phyloP scores from a whole-genome alignment of 2,888 invertebrate genomes.

The Lasioglossum vierecki region DNA sequence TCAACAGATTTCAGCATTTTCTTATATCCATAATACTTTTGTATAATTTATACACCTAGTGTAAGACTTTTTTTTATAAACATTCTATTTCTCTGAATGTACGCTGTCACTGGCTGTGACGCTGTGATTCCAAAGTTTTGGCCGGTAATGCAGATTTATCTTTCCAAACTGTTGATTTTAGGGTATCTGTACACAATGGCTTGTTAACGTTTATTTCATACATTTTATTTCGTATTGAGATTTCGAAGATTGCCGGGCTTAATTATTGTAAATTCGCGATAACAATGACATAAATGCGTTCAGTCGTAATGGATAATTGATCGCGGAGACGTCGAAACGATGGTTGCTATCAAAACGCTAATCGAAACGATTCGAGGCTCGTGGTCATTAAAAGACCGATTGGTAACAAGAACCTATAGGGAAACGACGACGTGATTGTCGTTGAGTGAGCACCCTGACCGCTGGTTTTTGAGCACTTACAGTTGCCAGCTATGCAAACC shows the following conservation, averaged over 20 bases:
- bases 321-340: not conserved
- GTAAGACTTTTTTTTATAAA: too few species aligned
- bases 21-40: too few species aligned
- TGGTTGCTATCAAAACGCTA: not conserved
- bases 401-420: not conserved
- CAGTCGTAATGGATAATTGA: not conserved
- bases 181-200: not conserved
- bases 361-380: not conserved
- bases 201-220: not conserved
- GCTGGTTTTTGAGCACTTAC: constrained; percentile 71
- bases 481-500: constrained; percentile 76
- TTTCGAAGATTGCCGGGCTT: not conserved
- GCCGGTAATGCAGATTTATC: too few species aligned
- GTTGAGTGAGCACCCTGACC: constrained; percentile 32
- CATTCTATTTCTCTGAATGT: too few species aligned
- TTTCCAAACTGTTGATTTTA: not conserved
- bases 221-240: not conserved
- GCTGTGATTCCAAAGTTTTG: too few species aligned
- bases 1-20: too few species aligned
- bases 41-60: too few species aligned
- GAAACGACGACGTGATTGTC: not conserved
- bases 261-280: not conserved
- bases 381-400: not conserved
- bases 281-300: not conserved
- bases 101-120: too few species aligned